phyloP scores from a whole-genome alignment of 2,797 vertebrate species.

The Nyctalus aviator region DNA sequence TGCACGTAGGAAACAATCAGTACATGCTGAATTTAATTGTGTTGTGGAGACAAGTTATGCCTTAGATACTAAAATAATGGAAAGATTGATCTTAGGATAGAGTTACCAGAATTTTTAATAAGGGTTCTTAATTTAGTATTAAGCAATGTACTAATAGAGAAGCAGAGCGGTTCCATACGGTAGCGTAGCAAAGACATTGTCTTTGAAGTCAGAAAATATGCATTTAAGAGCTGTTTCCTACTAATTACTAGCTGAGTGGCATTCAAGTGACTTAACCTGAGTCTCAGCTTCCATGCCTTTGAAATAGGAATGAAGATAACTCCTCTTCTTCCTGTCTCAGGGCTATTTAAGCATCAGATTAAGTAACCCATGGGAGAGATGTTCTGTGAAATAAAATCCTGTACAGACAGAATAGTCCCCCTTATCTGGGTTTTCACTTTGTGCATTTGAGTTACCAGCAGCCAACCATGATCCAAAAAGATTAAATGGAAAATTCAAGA shows the following conservation, averaged over 20 bases:
- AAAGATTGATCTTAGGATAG: neutral
- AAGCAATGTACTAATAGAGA: neutral
- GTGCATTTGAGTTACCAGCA: neutral
- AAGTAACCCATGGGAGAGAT: neutral
- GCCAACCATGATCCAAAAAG: neutral
- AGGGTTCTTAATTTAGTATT: neutral
- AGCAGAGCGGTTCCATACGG: neutral
- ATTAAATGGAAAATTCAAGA: neutral
- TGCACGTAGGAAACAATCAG: neutral
- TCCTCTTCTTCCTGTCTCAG: neutral
- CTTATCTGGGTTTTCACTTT: neutral
- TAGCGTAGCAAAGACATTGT: neutral
- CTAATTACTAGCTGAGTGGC: neutral
- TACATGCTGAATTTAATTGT: neutral
- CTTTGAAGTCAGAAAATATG: accelerated
- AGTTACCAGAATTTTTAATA: neutral
- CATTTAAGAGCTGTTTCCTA: neutral
- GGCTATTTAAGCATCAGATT: neutral
- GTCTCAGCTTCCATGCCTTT: neutral
- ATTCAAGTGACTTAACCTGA: neutral
- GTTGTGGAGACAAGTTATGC: neutral
- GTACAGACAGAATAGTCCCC: neutral
- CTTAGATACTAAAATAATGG: neutral
- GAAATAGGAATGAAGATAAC: neutral
- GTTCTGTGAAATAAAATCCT: neutral